Evolutionary conservation across 2,888 invertebrate genomes (phyloP).

Genomic region (Cylloceria caligata): DNA sequence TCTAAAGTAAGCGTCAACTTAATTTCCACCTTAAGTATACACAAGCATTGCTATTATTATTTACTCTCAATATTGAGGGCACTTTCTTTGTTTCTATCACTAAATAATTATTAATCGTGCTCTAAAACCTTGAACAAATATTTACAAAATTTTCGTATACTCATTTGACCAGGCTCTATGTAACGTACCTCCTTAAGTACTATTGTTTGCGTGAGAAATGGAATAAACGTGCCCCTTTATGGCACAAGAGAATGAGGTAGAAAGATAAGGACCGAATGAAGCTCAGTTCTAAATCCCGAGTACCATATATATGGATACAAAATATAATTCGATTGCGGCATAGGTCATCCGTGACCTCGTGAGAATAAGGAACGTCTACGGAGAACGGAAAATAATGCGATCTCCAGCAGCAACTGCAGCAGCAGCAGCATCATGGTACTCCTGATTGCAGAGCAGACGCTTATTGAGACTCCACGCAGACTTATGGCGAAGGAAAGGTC

Average conservation of each 20-base stretch:
- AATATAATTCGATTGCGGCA: slow-evolving; percentile 67
- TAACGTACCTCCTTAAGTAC: not conserved
- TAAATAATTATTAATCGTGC: too few species aligned
- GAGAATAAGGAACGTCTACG: slow-evolving; percentile 65
- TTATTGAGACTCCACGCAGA: slow-evolving; percentile 48
- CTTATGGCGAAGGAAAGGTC: slow-evolving; percentile 67
- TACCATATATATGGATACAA: slow-evolving; percentile 43
- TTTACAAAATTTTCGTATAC: not conserved
- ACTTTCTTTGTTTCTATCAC: too few species aligned
- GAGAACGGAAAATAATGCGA: slow-evolving; percentile 64
- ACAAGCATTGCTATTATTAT: too few species aligned
- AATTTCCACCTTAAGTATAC: not conserved
- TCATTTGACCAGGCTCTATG: not conserved
- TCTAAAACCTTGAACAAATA: too few species aligned
- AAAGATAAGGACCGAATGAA: slow-evolving; percentile 54
- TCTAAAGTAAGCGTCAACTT: not conserved
- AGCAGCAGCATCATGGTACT: slow-evolving; percentile 64
- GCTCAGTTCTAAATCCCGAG: slow-evolving; percentile 43
- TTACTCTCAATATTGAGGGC: too few species aligned
- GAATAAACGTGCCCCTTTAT: slow-evolving; percentile 28
- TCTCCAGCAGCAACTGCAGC: slow-evolving; percentile 54
- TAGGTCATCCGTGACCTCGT: slow-evolving; percentile 70
- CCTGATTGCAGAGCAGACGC: slow-evolving; percentile 37
- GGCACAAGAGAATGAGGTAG: slow-evolving; percentile 19
- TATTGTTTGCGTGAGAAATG: slow-evolving; percentile 45